These are phyloP conservation scores for Lycocerus yunnanus DNA, from an alignment of 2,888 invertebrate genomes.

Conservation along the genomic window DNA sequence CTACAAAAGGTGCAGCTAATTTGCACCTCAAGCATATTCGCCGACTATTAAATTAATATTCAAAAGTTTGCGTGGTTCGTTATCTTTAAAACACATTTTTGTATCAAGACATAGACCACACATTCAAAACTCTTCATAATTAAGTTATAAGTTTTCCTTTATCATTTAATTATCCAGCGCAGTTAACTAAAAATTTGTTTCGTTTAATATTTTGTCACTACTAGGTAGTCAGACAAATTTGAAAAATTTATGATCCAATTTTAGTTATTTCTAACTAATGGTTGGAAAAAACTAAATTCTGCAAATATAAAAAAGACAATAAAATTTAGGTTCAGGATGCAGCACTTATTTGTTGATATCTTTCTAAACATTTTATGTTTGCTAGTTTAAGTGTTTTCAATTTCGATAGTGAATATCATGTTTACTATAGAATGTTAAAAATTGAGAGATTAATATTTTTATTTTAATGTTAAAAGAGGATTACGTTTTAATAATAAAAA, in stretches of 20 bases:
- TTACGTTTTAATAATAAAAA: not conserved
- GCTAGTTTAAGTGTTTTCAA: not conserved
- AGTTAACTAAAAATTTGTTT: not conserved
- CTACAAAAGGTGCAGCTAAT: conserved; percentile 1
- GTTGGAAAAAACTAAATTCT: not conserved
- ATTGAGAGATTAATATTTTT: not conserved
- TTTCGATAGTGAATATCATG: not conserved
- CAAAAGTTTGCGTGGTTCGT: conserved; percentile 13
- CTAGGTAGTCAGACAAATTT: not conserved
- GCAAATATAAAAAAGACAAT: not conserved
- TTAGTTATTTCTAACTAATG: not conserved
- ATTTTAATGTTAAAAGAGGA: not conserved
- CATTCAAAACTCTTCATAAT: conserved; percentile 15
- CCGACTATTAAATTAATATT: conserved; percentile 10
- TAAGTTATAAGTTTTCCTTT: conserved; percentile 17
- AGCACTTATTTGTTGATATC: not conserved
- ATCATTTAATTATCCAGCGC: conserved; percentile 1
- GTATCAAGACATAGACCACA: conserved; percentile 15
- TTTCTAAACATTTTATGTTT: not conserved
- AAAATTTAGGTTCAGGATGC: not conserved
- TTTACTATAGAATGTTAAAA: not conserved
- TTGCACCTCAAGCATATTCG: conserved; percentile 5
- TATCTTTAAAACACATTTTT: conserved; percentile 15
- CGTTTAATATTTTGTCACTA: not conserved
- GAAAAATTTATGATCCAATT: not conserved